Base-by-base conservation (phyloP, 1,140 invertebrate genomes). In the Zaprionus tsacasi region DNA sequence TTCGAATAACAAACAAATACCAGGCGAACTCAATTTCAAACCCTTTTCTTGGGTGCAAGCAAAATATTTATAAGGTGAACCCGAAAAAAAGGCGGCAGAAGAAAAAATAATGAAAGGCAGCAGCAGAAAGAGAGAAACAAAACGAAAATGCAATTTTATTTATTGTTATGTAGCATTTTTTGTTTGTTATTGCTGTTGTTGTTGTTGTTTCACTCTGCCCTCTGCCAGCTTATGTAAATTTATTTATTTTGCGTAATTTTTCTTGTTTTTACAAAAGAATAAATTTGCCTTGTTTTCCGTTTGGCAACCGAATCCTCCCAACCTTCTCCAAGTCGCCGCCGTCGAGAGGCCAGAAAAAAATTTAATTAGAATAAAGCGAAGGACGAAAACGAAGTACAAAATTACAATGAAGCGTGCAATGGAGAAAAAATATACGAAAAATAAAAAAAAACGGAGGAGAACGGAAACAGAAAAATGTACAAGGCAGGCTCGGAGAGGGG, bases 201-300 rank as follows among this genome's bases (percentile, higher is more conserved):
- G 13, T 63, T 68, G 35, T 65, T 70, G 25, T 40, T 66, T 55
- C 50, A 71, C 64, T 59, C 60, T 60, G 69, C 74, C 67, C 57
- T 65, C 59, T 69, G 54, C 65, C 52, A 86, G 85, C 89, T 91
- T 91, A 91, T 91, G 89, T 91, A 91, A 91, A 91, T 91, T 91
- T 91, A 91, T 91, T 91, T 91, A 91, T 91, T 91, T 91, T 76
- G 77, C 77, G 89, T 91, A 91, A 91, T 91, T 91, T 91, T 91
- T 91, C 89, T 91, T 91, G 89, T 91, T 85, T 82, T 81, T 73
- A 83, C 85, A 89, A 78, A 79, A 87, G 82, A 87, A 91, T 85
- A 85, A 89, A 88, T 76, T 87, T 82, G 81, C 79, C 76, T 87
- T 80, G 72, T 80, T 88, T 72, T 63, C 67, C 54, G 61, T 57